These are phyloP conservation scores for Eurytoma adleriae DNA, from an alignment of 2,888 invertebrate genomes.

Conservation along the genomic window DNA sequence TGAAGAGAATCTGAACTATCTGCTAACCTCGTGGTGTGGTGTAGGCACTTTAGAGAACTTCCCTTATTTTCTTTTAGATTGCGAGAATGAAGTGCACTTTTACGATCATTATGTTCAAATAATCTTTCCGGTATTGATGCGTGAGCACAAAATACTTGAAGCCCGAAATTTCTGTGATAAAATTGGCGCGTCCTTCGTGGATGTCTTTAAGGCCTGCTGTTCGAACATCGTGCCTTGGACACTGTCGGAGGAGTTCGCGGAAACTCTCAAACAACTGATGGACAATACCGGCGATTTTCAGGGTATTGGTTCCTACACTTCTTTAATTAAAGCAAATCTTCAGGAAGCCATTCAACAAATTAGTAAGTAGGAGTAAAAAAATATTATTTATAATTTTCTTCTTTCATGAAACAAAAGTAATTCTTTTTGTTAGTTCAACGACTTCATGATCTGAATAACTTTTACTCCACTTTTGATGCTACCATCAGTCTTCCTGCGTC, in stretches of 20 bases:
- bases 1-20: slow-evolving; percentile 76
- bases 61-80: slow-evolving; percentile 76
- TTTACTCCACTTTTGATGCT: slow-evolving; percentile 73
- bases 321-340: slow-evolving; percentile 68
- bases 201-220: slow-evolving; percentile 69
- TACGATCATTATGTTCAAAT: slow-evolving; percentile 72
- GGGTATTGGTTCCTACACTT: slow-evolving; percentile 62
- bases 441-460: slow-evolving; percentile 75
- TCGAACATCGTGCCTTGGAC: slow-evolving; percentile 65
- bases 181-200: slow-evolving; percentile 62
- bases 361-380: slow-evolving; percentile 49
- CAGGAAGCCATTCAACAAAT: slow-evolving; percentile 69
- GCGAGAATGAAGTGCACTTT: slow-evolving; percentile 73
- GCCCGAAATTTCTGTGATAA: slow-evolving; percentile 67
- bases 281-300: slow-evolving; percentile 65
- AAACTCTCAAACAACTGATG: slow-evolving; percentile 61
- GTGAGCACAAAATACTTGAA: slow-evolving; percentile 67
- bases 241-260: slow-evolving; percentile 57
- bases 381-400: not conserved
- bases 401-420: slow-evolving; percentile 2
- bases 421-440: slow-evolving; percentile 61
- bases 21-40: slow-evolving; percentile 78
- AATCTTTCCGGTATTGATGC: slow-evolving; percentile 75
- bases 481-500: slow-evolving; percentile 71
- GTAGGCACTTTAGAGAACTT: slow-evolving; percentile 75